Evolutionary conservation across 2,888 invertebrate genomes (phyloP).

Genomic region (Tenthredo notha): DNA sequence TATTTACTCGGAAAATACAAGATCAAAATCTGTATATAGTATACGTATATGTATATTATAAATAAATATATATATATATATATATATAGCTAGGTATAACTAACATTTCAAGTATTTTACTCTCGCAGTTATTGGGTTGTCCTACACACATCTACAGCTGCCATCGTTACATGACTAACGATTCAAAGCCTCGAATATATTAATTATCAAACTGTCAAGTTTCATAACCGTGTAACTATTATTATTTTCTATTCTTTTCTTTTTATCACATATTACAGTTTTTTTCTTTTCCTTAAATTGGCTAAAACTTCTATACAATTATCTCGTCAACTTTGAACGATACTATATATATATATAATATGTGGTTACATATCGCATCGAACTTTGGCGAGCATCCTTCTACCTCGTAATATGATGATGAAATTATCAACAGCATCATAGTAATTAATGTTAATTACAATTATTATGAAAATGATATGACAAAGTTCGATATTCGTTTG

Average conservation of each 20-base stretch:
- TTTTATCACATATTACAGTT: too few species aligned
- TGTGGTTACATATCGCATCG: neutral
- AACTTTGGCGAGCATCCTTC: neutral
- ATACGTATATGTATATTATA: neutral
- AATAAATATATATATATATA: neutral
- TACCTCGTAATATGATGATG: neutral
- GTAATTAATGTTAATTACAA: neutral
- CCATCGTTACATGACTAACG: neutral
- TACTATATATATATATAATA: too few species aligned
- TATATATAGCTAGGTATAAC: neutral
- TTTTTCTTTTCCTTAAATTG: neutral
- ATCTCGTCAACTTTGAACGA: neutral
- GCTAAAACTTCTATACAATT: neutral
- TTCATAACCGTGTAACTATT: neutral
- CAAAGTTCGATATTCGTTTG: neutral
- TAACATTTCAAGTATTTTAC: neutral
- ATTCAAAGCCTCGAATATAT: neutral
- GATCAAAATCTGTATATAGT: neutral
- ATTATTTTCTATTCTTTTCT: neutral
- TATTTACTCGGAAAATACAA: neutral
- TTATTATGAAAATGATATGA: neutral
- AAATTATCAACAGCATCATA: neutral
- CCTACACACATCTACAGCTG: neutral
- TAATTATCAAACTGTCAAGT: slow-evolving; percentile 3
- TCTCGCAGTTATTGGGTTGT: neutral